A percentile compares a stretch with the other conserved stretches of the same genome.
Conservation (phyloP, 2,113 vertebrate genomes). For the Eolophus roseicapilla region DNA sequence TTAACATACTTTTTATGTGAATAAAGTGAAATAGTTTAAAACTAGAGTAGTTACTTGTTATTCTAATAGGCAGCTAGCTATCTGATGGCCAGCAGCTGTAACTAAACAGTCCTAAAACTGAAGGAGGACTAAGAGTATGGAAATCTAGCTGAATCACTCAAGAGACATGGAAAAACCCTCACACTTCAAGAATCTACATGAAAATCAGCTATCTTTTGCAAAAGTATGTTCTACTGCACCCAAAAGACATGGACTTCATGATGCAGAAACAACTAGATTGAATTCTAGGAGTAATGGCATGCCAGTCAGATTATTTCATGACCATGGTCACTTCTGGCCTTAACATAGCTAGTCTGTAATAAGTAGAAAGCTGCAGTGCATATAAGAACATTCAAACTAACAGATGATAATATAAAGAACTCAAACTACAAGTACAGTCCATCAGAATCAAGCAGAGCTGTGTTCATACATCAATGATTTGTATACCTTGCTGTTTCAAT, state of each 20-base stretch:
- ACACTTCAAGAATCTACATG: neutral
- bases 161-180: neutral
- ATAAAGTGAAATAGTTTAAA: neutral
- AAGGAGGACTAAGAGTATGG: neutral
- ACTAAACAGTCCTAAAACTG: neutral
- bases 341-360: neutral
- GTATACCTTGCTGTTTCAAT: constrained; percentile 58
- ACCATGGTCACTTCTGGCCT: neutral
- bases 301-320: neutral
- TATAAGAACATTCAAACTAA: neutral
- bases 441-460: constrained; percentile 18
- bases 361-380: neutral
- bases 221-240: neutral
- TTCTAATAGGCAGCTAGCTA: constrained; percentile 12
- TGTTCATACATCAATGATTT: neutral
- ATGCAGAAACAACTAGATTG: neutral
- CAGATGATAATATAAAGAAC: neutral
- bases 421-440: constrained; percentile 8
- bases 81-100: constrained; percentile 5
- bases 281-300: neutral
- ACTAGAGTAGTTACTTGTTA: neutral
- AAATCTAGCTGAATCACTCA: neutral
- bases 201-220: neutral
- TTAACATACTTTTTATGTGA: neutral
- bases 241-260: neutral